Evolutionary conservation across 2,113 vertebrate genomes (phyloP).

Genomic region (Channa maculata): DNA sequence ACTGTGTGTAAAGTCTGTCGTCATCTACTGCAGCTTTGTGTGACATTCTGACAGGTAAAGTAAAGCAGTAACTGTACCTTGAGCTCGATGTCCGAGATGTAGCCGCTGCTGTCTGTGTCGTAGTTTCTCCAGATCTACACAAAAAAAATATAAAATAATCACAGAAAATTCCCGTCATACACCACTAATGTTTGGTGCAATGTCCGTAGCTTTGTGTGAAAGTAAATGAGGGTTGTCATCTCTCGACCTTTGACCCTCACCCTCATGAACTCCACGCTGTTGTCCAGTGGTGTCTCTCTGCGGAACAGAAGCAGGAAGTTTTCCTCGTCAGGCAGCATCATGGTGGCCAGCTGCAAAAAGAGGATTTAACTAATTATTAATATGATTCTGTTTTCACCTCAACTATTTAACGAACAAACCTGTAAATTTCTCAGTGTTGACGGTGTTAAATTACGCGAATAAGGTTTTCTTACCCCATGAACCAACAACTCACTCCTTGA

Average conservation of each 20-base stretch:
- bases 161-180: not conserved
- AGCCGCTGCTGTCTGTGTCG: constrained; percentile 93
- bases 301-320: constrained; percentile 94
- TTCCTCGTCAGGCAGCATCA: constrained; percentile 90
- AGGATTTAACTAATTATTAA: not conserved
- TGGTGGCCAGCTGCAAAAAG: constrained; percentile 84
- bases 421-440: too few relatives aligned
- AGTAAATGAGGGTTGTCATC: too few relatives aligned
- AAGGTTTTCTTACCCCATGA: too few relatives aligned
- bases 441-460: too few relatives aligned
- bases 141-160: not conserved
- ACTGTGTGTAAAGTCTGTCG: too few relatives aligned
- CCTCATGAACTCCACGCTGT: constrained; percentile 96
- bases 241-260: constrained; percentile 77
- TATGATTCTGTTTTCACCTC: too few relatives aligned
- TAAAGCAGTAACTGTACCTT: constrained; percentile 71
- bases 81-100: constrained; percentile 90
- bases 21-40: too few relatives aligned
- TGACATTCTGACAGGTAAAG: too few relatives aligned
- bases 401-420: too few relatives aligned
- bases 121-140: constrained; percentile 94
- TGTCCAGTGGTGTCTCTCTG: constrained; percentile 90
- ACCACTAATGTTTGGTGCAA: too few relatives aligned
- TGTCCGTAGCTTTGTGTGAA: too few relatives aligned
- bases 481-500: too few relatives aligned